Evolutionary conservation across 2,888 invertebrate genomes (phyloP).

Genomic region (Isotomurus palustris): DNA sequence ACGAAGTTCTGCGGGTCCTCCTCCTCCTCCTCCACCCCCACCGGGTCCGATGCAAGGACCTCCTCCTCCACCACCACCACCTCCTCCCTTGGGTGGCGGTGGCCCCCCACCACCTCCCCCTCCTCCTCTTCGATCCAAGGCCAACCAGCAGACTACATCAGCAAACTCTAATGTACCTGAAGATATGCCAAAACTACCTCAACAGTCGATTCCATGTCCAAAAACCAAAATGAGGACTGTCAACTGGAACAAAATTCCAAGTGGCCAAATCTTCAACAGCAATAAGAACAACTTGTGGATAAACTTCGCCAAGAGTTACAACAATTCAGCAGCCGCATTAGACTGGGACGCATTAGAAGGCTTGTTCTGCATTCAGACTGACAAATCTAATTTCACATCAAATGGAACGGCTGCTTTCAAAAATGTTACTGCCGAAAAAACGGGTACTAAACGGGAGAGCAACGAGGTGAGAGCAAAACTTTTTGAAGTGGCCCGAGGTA

Average conservation of each 20-base stretch:
- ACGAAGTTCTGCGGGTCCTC: background rate
- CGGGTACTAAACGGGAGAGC: slow-evolving; percentile 35
- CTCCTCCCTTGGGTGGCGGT: slow-evolving; percentile 47
- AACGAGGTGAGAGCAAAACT: slow-evolving; percentile 42
- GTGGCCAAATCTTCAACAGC: slow-evolving; percentile 62
- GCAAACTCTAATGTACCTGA: slow-evolving; percentile 4
- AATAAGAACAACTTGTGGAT: slow-evolving; percentile 93
- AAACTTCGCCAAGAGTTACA: slow-evolving; percentile 75
- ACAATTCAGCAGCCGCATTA: slow-evolving; percentile 69
- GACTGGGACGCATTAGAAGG: slow-evolving; percentile 94
- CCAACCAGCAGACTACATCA: background rate
- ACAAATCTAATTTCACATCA: slow-evolving; percentile 16
- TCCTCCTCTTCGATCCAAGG: slow-evolving; percentile 30
- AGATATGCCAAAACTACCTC: slow-evolving; percentile 60
- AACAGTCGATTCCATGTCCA: slow-evolving; percentile 89
- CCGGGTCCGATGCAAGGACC: background rate
- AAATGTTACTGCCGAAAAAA: slow-evolving; percentile 12
- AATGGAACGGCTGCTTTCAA: background rate
- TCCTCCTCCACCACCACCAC: slow-evolving; percentile 49
- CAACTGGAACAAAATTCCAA: slow-evolving; percentile 96
- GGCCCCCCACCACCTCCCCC: slow-evolving; percentile 53
- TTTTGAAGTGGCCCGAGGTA: background rate
- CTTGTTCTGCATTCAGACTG: slow-evolving; percentile 80
- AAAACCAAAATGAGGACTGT: slow-evolving; percentile 95
- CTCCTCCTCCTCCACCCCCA: slow-evolving; percentile 9